Percentiles rank a stretch among this genome's conserved stretches.
phyloP scores from a whole-genome alignment of 2,797 vertebrate genomes.

The Malacoraja senta region DNA sequence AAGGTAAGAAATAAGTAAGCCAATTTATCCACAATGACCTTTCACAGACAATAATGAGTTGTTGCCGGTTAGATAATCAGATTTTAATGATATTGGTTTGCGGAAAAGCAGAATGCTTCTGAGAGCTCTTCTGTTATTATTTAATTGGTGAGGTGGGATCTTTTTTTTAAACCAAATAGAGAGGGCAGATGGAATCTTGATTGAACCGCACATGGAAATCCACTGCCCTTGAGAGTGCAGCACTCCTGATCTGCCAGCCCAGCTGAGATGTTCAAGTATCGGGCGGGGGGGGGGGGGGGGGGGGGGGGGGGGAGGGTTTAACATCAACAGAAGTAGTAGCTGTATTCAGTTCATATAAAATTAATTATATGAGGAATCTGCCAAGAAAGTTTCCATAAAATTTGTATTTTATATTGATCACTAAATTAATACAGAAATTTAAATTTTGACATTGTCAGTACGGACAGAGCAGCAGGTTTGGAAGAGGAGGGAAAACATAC shows the following conservation, averaged over 20 bases:
- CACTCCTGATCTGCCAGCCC: neutral
- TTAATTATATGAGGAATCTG: neutral
- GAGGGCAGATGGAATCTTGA: neutral
- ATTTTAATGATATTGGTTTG: neutral
- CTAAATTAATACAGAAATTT: neutral
- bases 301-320: no score
- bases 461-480: neutral
- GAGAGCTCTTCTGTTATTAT: neutral
- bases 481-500: no score
- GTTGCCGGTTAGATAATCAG: neutral
- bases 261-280: neutral
- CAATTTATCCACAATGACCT: neutral
- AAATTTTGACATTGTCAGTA: neutral
- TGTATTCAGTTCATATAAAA: neutral
- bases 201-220: neutral
- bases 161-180: neutral
- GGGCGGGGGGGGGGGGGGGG: neutral
- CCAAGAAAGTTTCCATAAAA: neutral
- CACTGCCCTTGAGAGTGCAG: neutral
- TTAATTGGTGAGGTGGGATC: neutral
- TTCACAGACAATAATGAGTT: neutral
- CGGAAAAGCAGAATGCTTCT: neutral
- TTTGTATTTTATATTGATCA: neutral
- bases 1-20: neutral
- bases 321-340: neutral